Base-by-base conservation (phyloP, 2,113 vertebrate genomes). In the Vidua chalybeata region DNA sequence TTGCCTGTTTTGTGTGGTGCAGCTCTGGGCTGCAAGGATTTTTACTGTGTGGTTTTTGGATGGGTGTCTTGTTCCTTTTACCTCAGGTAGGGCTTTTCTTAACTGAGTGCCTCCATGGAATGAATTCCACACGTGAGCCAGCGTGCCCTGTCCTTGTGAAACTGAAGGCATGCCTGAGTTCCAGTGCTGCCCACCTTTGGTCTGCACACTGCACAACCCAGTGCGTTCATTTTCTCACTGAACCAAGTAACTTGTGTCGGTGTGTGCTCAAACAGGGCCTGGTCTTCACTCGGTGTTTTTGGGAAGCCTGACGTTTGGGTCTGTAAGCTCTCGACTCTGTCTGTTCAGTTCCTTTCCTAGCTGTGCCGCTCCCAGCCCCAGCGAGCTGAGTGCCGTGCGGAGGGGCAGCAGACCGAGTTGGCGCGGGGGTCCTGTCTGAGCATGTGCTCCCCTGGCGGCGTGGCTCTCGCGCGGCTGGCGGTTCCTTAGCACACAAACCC, bases 211-310 rank as follows among this genome's bases (percentile, higher is more conserved):
- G 39, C 63, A 35, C n/a, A 15, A 7, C 24, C 18, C 31, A 8
- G 10, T 58, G 28, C 0, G 0, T 3, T 35, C 5, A 4, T 33
- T 58, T 64, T 51, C 35, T 51, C 21, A 21, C 37, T 48, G 81
- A 64, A 14, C n/a, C n/a, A 35, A 35, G 6, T 11, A 7, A 21
- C 31, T 61, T 24, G 7, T 37, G 13, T 37, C 20, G 37, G 5
- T 31, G 8, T 0, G 0, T 26, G 63, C 68, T 72, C 67, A 59
- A 5, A 23, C 19, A 7, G 52, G 79, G 3, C n/a, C 20, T 46
- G 30, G 1, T 31, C 39, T 45, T 83, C 8, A 4, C 20, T 12
- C 0, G 0, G 5, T 49, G 71, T 6, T 46, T 76, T 8, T 52
- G 28, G 9, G 24, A 17, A 52, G 46, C 39, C 33, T 61, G 21